phyloP scores from a whole-genome alignment of 2,888 invertebrate species.

The Heliconius hortense region DNA sequence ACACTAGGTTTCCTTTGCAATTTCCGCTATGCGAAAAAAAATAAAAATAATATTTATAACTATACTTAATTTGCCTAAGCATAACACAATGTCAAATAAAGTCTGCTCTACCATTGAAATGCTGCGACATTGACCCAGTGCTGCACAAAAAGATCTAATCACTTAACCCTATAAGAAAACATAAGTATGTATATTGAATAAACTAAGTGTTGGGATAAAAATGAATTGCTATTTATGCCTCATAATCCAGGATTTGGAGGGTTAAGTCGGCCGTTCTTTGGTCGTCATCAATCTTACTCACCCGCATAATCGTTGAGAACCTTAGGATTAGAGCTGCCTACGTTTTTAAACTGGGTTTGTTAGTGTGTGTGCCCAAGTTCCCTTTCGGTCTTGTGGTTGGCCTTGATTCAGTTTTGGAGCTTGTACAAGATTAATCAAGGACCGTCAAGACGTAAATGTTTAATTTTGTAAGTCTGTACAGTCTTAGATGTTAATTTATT shows the following conservation, averaged over 20 bases:
- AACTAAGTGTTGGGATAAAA: slow-evolving; percentile 50
- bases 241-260: slow-evolving; percentile 68
- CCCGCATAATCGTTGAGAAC: slow-evolving; percentile 76
- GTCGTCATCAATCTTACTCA: slow-evolving; percentile 77
- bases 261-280: slow-evolving; percentile 59
- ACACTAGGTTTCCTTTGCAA: no score
- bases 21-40: no score
- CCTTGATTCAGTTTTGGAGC: slow-evolving; percentile 14
- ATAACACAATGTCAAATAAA: background rate
- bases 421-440: slow-evolving; percentile 23
- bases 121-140: slow-evolving; percentile 2
- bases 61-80: background rate
- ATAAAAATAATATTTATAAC: no score
- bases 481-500: slow-evolving; percentile 1
- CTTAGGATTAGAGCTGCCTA: slow-evolving; percentile 66
- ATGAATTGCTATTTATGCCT: slow-evolving; percentile 68
- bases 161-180: background rate
- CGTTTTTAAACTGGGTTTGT: slow-evolving; percentile 59
- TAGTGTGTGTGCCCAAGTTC: slow-evolving; percentile 25
- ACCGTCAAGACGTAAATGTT: slow-evolving; percentile 9
- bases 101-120: background rate
- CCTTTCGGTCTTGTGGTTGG: slow-evolving; percentile 23
- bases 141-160: background rate
- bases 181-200: slow-evolving; percentile 34
- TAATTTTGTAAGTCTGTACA: background rate